Evolutionary conservation across 2,888 invertebrate genomes (phyloP).

Genomic region (Ariolimax columbianus): DNA sequence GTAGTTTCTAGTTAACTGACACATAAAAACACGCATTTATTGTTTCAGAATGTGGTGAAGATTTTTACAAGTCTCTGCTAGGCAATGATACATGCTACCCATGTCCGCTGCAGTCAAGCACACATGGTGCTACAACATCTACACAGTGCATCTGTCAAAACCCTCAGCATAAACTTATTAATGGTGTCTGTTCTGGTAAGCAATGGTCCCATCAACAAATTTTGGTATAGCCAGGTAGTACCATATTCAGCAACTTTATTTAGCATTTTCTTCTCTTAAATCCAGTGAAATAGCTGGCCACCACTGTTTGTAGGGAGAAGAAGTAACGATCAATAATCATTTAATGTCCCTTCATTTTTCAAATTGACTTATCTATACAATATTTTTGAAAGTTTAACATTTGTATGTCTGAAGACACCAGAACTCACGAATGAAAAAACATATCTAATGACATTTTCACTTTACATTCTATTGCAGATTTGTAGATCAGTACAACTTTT

Average conservation of each 20-base stretch:
- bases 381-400: too few species aligned
- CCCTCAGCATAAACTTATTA: slow-evolving; percentile 49
- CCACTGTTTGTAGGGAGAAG: too few species aligned
- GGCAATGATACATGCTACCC: slow-evolving; percentile 61
- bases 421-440: too few species aligned
- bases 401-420: too few species aligned
- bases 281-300: too few species aligned
- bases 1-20: neutral
- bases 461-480: too few species aligned
- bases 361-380: too few species aligned
- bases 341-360: too few species aligned
- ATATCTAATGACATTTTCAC: too few species aligned
- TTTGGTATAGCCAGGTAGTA: neutral
- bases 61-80: slow-evolving; percentile 60
- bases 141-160: slow-evolving; percentile 59
- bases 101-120: slow-evolving; percentile 58
- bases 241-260: neutral
- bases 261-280: too few species aligned
- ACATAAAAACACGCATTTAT: neutral
- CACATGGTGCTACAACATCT: slow-evolving; percentile 55
- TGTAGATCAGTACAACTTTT: too few species aligned
- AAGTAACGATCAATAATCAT: too few species aligned
- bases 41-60: slow-evolving; percentile 59
- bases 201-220: neutral
- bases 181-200: slow-evolving; percentile 59